A percentile compares a stretch with the other conserved stretches of the same genome.
Evolutionary conservation across 2,888 invertebrate genomes (phyloP).

Genomic region (Andrena flavipes): DNA sequence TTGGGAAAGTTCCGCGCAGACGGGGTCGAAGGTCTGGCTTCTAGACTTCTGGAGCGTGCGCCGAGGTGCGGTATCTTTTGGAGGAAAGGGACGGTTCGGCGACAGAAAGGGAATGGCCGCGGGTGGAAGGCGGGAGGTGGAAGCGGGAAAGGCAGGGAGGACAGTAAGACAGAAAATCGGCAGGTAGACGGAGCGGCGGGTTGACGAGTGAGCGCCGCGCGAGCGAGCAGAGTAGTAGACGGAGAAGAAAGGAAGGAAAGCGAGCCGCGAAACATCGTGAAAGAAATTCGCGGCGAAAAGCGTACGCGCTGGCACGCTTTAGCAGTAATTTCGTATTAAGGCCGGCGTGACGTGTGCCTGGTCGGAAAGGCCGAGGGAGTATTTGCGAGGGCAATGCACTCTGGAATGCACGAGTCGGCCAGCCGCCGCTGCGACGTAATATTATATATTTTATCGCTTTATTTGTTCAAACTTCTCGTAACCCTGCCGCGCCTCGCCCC

Average conservation of each 20-base stretch:
- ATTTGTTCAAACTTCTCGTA: conserved; percentile 82
- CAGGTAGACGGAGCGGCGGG: conserved; percentile 18
- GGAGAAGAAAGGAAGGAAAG: conserved; percentile 28
- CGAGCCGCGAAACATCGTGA: conserved; percentile 36
- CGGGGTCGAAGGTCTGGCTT: conserved; percentile 29
- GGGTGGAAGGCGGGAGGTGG: neutral
- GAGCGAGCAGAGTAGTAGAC: neutral
- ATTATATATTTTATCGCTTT: conserved; percentile 83
- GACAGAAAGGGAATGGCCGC: neutral
- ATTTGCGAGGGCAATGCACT: conserved; percentile 82
- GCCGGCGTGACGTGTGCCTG: conserved; percentile 72
- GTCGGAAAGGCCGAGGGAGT: conserved; percentile 75
- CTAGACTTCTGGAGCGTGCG: neutral
- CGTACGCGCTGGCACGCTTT: conserved; percentile 69
- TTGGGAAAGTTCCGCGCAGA: conserved; percentile 15
- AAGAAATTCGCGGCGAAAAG: conserved; percentile 65
- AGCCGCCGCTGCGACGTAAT: conserved; percentile 83
- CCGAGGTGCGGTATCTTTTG: neutral
- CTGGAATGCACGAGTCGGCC: conserved; percentile 81
- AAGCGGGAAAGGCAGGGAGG: conserved; percentile 10
- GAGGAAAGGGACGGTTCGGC: neutral
- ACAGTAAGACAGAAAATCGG: conserved; percentile 28
- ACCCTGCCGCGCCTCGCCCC: conserved; percentile 41
- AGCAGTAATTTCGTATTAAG: conserved; percentile 74
- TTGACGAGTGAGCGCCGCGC: neutral